phyloP scores from a whole-genome alignment of 2,888 invertebrate genomes.

The Scaptomyza caliginosa region DNA sequence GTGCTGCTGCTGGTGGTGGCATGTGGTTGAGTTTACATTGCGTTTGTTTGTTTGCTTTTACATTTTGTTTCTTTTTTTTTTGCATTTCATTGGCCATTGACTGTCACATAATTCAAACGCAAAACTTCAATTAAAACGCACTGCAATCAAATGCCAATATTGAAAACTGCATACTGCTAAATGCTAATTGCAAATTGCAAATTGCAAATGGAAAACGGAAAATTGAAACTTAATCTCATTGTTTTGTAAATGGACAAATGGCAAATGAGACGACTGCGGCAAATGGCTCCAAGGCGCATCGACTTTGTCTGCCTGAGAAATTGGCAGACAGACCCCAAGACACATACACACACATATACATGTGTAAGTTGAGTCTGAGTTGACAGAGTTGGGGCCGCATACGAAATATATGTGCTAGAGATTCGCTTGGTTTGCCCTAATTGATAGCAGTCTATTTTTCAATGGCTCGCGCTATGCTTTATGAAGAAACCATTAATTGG shows the following conservation, averaged over 20 bases:
- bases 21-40: background rate
- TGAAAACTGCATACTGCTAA: constrained; percentile 30
- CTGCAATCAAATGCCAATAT: constrained; percentile 34
- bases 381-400: constrained; percentile 19
- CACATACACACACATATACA: constrained; percentile 4
- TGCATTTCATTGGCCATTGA: constrained; percentile 50
- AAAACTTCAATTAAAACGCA: constrained; percentile 69
- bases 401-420: constrained; percentile 26
- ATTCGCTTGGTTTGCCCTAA: constrained; percentile 55
- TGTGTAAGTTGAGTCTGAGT: constrained; percentile 20
- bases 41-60: constrained; percentile 50
- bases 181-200: constrained; percentile 28
- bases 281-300: constrained; percentile 43
- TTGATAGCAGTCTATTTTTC: constrained; percentile 55
- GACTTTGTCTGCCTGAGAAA: constrained; percentile 23
- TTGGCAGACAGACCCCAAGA: constrained; percentile 46
- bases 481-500: constrained; percentile 47
- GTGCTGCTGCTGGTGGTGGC: background rate
- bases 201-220: constrained; percentile 61
- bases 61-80: constrained; percentile 43
- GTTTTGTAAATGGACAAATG: constrained; percentile 39
- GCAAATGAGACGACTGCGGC: constrained; percentile 23
- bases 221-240: constrained; percentile 72
- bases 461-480: constrained; percentile 26
- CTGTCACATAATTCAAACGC: constrained; percentile 53